Conservation (phyloP, 2,113 vertebrate species). For the Antigone vipio region DNA sequence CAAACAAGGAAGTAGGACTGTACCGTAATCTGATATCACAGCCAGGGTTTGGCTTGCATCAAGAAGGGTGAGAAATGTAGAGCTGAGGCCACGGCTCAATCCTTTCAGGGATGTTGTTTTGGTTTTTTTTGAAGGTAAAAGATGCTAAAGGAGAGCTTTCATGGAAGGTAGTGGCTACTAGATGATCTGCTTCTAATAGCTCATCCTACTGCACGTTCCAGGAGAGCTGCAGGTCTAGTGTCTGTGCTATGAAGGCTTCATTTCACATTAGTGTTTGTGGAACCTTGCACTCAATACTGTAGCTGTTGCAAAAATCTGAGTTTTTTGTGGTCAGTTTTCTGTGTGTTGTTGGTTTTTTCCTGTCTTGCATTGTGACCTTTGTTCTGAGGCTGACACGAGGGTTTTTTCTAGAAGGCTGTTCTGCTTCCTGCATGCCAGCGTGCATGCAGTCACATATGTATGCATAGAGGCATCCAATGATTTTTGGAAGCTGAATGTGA, state of each 20-base stretch:
- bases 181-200: background rate
- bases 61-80: background rate
- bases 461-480: background rate
- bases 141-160: background rate
- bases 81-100: background rate
- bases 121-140: background rate
- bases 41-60: background rate
- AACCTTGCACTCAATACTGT: background rate
- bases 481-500: background rate
- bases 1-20: background rate
- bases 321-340: background rate
- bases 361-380: background rate
- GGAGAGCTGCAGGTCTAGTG: background rate
- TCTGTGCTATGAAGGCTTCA: background rate
- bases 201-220: background rate
- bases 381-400: background rate
- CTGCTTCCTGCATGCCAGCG: fast-evolving
- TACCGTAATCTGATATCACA: background rate
- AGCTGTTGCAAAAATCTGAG: background rate
- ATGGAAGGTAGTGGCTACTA: background rate
- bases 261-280: background rate
- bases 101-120: background rate
- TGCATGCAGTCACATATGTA: background rate
- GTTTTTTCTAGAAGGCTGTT: background rate
- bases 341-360: background rate